phyloP scores from a whole-genome alignment of 2,888 invertebrate genomes.

The Mythimna pallens region DNA sequence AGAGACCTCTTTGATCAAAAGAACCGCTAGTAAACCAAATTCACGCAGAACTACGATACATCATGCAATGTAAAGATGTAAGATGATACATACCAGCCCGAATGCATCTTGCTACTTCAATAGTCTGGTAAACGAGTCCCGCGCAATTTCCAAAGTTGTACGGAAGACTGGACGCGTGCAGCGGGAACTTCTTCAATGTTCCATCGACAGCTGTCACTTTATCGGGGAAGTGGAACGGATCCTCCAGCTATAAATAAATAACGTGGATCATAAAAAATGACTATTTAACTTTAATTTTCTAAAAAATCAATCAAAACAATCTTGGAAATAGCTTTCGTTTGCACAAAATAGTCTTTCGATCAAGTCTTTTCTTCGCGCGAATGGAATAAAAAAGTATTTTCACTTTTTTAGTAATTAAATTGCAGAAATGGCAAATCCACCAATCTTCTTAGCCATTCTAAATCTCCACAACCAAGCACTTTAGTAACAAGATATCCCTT shows the following conservation, averaged over 20 bases:
- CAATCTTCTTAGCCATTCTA: too few species aligned
- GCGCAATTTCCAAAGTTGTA: conserved; percentile 93
- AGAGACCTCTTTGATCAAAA: too few species aligned
- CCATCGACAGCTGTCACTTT: conserved; percentile 90
- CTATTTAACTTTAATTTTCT: background rate
- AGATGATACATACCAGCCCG: conserved; percentile 77
- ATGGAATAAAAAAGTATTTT: too few species aligned
- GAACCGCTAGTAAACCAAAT: background rate
- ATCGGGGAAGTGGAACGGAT: conserved; percentile 93
- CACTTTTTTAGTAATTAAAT: too few species aligned
- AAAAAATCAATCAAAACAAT: too few species aligned
- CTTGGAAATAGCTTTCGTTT: background rate
- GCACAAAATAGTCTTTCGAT: background rate
- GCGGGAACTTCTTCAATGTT: conserved; percentile 87
- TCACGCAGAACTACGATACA: background rate
- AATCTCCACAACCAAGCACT: too few species aligned
- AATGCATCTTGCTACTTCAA: conserved; percentile 93
- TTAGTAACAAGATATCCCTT: too few species aligned
- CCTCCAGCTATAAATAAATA: conserved; percentile 67
- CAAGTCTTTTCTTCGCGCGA: too few species aligned
- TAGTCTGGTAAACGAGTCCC: conserved; percentile 94
- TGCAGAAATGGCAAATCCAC: too few species aligned
- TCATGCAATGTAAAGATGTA: background rate
- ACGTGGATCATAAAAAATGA: too few species aligned
- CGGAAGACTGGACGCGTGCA: conserved; percentile 90